Evolutionary conservation across 2,113 vertebrate species (phyloP), one percentile per base, ranked within the genome.

Genomic region (Thalassoma bifasciatum): DNA sequence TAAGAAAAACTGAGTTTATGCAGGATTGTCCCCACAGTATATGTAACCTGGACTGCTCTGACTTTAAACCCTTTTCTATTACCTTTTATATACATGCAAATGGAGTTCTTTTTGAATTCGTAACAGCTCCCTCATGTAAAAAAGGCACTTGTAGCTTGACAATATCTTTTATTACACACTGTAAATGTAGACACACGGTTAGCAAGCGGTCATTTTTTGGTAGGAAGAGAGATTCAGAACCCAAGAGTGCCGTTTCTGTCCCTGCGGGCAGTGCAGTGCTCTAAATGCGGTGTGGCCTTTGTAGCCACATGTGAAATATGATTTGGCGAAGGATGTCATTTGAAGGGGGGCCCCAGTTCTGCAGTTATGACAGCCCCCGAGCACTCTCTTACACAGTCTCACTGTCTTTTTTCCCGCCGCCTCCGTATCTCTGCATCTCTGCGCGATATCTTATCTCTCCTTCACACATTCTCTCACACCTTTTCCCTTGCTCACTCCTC

Each of bases 311-410:
- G 80, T 88, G 82, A 88, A 86, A 85, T 84, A 88, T 81, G 75
- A 81, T 89, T 91, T 89, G 82, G 79, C 63, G 80, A 89, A 77
- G 79, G 81, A 63, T 87, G 82, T 87, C 81, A 77, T 82, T 81
- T 90, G 83, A 86, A 85, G 73, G 78, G 49, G 66, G 66, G 46
- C 13, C 56, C 52, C 23, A 52, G 79, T 79, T 86, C 77, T 83
- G 82, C 86, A 69, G 84, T 84, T 89, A 75, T 81, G 86, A 86
- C 82, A 79, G 73, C 78, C 87, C 78, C 77, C 42, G 23, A 85
- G 78, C 76, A 46, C 63, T 72, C 66, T 42, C 72, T 66, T 21
- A 47, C 61, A 52, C 72, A 36, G 61, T 71, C 64, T 46, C 69
- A 50, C 80, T 66, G 60, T 77, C 60, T 81, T 44, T 51, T n/a